These are phyloP conservation scores for Hyphantria cunea DNA, from an alignment of 1,140 invertebrate genomes.

Conservation along the genomic window DNA sequence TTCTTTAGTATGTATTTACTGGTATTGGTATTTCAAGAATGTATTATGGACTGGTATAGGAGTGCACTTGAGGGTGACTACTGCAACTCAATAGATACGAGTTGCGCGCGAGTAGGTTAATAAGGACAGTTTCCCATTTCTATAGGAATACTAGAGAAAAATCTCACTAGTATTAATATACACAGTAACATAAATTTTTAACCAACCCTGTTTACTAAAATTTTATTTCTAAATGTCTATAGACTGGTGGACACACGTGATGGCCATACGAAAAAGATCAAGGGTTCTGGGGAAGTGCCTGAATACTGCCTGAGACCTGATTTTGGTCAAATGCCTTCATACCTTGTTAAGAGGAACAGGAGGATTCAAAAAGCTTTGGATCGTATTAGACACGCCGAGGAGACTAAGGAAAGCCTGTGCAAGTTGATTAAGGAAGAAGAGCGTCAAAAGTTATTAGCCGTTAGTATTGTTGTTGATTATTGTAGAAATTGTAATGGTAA, in stretches of 20 bases:
- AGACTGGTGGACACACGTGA: slow-evolving; percentile 74
- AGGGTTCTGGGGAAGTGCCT: slow-evolving; percentile 73
- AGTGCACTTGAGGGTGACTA: too few relatives aligned
- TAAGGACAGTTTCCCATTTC: too few relatives aligned
- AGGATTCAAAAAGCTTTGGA: slow-evolving; percentile 55
- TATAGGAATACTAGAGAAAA: too few relatives aligned
- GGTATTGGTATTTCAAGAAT: too few relatives aligned
- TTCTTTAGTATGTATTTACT: too few relatives aligned
- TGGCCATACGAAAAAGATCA: slow-evolving; percentile 71
- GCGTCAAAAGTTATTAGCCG: slow-evolving; percentile 56
- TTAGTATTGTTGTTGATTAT: slow-evolving; percentile 33
- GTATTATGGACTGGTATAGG: too few relatives aligned
- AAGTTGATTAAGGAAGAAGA: slow-evolving; percentile 63
- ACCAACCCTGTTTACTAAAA: too few relatives aligned
- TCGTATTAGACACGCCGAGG: slow-evolving; percentile 54
- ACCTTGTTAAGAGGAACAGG: slow-evolving; percentile 64
- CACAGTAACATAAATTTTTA: too few relatives aligned
- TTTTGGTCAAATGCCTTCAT: slow-evolving; percentile 70
- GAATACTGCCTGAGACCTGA: slow-evolving; percentile 68
- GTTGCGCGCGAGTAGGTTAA: too few relatives aligned
- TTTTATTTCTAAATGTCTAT: neutral
- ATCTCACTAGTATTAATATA: too few relatives aligned
- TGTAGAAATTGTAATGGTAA: too few relatives aligned
- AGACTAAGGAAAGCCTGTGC: slow-evolving; percentile 68
- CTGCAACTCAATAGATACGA: too few relatives aligned